Conservation (phyloP, 2,888 invertebrate genomes). For the Ypsolopha scabrella region DNA sequence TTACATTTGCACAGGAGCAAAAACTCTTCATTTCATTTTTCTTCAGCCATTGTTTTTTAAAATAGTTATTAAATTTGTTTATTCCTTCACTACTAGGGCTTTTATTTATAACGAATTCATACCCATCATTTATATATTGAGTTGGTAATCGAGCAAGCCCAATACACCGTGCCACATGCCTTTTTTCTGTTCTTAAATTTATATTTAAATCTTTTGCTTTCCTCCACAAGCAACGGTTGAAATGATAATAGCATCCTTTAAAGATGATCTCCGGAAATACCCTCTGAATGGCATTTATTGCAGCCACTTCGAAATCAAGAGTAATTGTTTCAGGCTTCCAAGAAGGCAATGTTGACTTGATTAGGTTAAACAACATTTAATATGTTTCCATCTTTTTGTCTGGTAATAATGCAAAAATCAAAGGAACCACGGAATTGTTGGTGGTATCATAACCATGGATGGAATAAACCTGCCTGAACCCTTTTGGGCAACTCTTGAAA, state of each 20-base stretch:
- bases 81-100: background rate
- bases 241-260: slow-evolving; percentile 5
- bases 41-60: background rate
- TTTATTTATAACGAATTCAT: background rate
- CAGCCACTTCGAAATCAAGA: slow-evolving; percentile 6
- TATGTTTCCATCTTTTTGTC: no score
- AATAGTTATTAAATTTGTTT: background rate
- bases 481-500: no score
- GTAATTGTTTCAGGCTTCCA: slow-evolving; percentile 6
- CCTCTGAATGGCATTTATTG: slow-evolving; percentile 2
- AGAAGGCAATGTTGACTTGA: no score
- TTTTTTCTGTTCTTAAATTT: slow-evolving; percentile 2
- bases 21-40: background rate
- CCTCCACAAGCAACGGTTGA: slow-evolving; percentile 5
- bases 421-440: no score
- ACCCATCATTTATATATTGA: background rate
- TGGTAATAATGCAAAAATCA: no score
- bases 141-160: slow-evolving; percentile 3
- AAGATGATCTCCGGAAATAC: slow-evolving; percentile 5
- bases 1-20: background rate
- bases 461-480: no score
- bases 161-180: slow-evolving; percentile 6
- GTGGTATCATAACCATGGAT: no score
- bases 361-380: no score
- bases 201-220: slow-evolving; percentile 4